Percentiles rank a stretch among this genome's conserved stretches.
phyloP scores from a whole-genome alignment of 2,797 vertebrate species.

The Eptatretus atami region DNA sequence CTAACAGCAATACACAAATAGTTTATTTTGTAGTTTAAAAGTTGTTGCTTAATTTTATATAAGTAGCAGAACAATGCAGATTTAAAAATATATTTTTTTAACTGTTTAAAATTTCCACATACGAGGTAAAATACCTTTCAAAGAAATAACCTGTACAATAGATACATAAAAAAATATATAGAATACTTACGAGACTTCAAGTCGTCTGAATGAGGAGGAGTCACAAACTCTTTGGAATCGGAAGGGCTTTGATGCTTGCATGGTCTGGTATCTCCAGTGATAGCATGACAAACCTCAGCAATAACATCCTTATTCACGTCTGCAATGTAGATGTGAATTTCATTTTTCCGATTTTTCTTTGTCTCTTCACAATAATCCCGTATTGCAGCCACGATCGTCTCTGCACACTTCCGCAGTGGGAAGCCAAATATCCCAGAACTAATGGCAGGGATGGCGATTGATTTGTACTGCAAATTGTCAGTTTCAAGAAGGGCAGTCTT shows the following conservation, averaged over 20 bases:
- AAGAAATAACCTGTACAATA: too few species aligned
- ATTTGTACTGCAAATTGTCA: slow-evolving; percentile 10
- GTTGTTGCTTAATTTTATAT: too few species aligned
- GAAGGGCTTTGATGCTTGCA: neutral
- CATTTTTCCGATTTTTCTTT: neutral
- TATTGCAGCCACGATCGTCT: slow-evolving; percentile 21
- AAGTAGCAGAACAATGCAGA: too few species aligned
- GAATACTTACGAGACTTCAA: too few species aligned
- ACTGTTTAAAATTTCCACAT: too few species aligned
- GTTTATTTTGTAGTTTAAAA: too few species aligned
- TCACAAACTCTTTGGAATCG: too few species aligned
- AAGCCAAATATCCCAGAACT: slow-evolving; percentile 36
- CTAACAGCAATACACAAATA: too few species aligned
- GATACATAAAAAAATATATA: too few species aligned
- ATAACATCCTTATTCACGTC: slow-evolving; percentile 13
- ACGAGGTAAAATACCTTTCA: too few species aligned
- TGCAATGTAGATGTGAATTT: slow-evolving; percentile 31
- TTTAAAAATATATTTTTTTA: too few species aligned
- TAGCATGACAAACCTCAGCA: slow-evolving; percentile 14
- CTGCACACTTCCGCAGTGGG: slow-evolving; percentile 21
- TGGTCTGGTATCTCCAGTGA: slow-evolving; percentile 14
- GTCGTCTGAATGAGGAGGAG: too few species aligned
- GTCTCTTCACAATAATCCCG: slow-evolving; percentile 16
- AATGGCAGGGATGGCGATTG: slow-evolving; percentile 34
- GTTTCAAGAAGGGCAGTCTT: slow-evolving; percentile 19